Conservation (phyloP, 2,888 invertebrate species). For the Allolobophora icterica region DNA sequence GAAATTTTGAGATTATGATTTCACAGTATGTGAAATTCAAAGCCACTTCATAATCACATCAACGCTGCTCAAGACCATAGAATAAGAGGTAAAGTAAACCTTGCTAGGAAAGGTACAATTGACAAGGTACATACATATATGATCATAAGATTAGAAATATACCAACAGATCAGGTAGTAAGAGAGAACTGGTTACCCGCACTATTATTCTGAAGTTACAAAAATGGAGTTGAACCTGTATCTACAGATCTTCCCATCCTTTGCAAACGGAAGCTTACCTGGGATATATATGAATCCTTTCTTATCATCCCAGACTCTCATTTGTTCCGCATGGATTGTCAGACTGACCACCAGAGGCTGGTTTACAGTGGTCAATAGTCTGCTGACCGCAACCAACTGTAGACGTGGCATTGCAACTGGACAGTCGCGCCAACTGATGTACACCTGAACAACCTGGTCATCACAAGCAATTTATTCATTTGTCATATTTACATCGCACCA, state of each 20-base stretch:
- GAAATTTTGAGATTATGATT: background rate
- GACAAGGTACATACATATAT: too few species aligned
- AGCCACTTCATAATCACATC: background rate
- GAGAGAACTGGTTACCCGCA: too few species aligned
- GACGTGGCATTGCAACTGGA: slow-evolving; percentile 50
- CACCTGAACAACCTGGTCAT: slow-evolving; percentile 55
- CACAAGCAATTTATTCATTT: background rate
- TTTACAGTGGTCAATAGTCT: slow-evolving; percentile 38
- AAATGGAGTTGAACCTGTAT: too few species aligned
- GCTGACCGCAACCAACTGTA: slow-evolving; percentile 54
- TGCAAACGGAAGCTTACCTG: slow-evolving; percentile 49
- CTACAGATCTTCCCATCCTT: background rate
- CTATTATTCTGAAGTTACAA: too few species aligned
- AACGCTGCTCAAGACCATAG: background rate
- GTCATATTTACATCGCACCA: background rate
- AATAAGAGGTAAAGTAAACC: too few species aligned
- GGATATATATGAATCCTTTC: slow-evolving; percentile 51
- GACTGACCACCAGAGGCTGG: slow-evolving; percentile 42
- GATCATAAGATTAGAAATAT: too few species aligned
- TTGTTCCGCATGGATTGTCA: slow-evolving; percentile 49
- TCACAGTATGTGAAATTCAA: background rate
- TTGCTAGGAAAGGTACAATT: too few species aligned
- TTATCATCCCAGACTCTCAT: slow-evolving; percentile 55
- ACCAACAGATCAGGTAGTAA: too few species aligned
- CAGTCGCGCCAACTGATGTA: slow-evolving; percentile 55